Percentiles rank a stretch among this genome's conserved stretches.
phyloP scores from a whole-genome alignment of 2,113 vertebrate species.

The Ifrita kowaldi region DNA sequence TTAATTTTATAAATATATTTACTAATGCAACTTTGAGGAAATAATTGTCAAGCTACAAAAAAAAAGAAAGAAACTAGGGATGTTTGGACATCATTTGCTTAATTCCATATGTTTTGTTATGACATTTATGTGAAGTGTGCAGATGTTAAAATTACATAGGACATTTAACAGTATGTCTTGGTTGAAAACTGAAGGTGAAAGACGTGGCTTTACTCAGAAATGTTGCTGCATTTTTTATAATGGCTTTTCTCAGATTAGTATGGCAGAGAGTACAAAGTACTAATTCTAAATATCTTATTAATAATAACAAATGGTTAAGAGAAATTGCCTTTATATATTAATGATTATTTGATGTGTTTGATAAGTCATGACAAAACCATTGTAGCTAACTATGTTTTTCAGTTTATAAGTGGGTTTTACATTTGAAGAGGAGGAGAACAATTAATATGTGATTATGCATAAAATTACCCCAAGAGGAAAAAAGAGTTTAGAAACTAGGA shows the following conservation, averaged over 20 bases:
- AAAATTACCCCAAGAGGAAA: not conserved
- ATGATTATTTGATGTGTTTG: not conserved
- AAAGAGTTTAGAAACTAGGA: not conserved
- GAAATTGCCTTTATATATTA: not conserved
- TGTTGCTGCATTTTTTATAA: constrained; percentile 5
- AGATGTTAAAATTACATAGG: not conserved
- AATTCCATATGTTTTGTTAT: not conserved
- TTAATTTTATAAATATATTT: not conserved
- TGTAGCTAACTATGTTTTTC: not conserved
- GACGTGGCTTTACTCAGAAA: not conserved
- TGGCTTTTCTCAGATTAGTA: not conserved
- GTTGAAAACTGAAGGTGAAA: constrained; percentile 10
- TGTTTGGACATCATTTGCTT: not conserved
- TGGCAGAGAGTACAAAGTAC: not conserved
- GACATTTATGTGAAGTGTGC: not conserved
- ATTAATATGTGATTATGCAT: not conserved
- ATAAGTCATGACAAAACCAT: not conserved
- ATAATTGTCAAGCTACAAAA: not conserved
- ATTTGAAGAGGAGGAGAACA: not conserved
- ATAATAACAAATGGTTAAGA: not conserved
- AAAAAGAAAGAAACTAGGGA: not conserved
- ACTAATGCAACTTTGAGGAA: not conserved
- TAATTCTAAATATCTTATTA: not conserved
- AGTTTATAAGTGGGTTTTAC: not conserved
- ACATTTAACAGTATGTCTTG: not conserved